These are phyloP conservation scores for Narcine bancroftii DNA, from an alignment of 2,113 vertebrate genomes.

Conservation along the genomic window DNA sequence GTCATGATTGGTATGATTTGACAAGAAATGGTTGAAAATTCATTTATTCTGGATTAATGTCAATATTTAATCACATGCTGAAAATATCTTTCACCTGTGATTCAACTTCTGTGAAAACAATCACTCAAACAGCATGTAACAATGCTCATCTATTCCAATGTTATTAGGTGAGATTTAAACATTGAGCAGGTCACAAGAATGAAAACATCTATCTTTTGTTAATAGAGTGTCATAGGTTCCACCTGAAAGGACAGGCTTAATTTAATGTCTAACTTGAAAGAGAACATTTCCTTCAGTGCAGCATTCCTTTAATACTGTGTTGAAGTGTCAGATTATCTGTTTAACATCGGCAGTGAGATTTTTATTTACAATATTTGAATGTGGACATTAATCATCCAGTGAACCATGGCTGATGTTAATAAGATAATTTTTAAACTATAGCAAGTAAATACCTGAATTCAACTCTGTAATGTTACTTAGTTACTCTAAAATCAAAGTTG, in stretches of 20 bases:
- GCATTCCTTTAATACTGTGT: background rate
- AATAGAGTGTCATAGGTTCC: background rate
- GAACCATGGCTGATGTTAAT: background rate
- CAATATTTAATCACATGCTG: too few species aligned
- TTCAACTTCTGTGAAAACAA: too few species aligned
- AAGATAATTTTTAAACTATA: background rate
- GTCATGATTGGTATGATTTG: too few species aligned
- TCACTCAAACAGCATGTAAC: too few species aligned
- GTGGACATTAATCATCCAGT: background rate
- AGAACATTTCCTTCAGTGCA: background rate
- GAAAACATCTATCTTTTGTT: background rate
- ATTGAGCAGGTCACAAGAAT: background rate
- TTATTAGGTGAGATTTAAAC: background rate
- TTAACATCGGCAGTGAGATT: background rate
- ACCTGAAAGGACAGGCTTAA: background rate
- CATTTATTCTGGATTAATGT: too few species aligned
- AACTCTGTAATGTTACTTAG: background rate
- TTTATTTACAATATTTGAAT: background rate
- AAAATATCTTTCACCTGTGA: too few species aligned
- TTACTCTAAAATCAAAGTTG: constrained; percentile 1
- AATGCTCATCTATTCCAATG: background rate
- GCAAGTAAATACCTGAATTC: background rate
- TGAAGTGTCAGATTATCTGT: background rate
- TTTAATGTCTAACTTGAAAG: background rate
- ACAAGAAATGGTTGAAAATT: too few species aligned